Percentiles rank a stretch among this genome's conserved stretches.
These are phyloP conservation scores for Carapus acus DNA, from an alignment of 2,797 vertebrate species.

Conservation along the genomic window DNA sequence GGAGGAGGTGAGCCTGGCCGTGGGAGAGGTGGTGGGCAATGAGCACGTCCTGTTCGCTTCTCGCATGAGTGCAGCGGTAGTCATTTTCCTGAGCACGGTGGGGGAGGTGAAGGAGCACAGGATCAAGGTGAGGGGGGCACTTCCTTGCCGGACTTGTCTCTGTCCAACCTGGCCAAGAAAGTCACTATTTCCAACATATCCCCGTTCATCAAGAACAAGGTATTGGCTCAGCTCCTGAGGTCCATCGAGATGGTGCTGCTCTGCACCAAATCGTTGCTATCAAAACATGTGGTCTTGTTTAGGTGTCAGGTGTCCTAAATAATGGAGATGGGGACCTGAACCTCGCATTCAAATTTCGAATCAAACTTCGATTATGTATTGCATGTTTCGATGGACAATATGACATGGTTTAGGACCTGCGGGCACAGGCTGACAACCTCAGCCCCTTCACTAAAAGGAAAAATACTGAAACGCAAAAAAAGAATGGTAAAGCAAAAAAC, in stretches of 20 bases:
- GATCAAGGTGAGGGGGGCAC: neutral
- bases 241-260: neutral
- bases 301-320: neutral
- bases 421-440: too few relatives aligned
- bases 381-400: too few relatives aligned
- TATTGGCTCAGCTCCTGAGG: neutral
- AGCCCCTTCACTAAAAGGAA: too few relatives aligned
- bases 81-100: neutral
- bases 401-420: too few relatives aligned
- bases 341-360: neutral
- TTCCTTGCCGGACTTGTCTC: neutral
- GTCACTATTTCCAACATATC: neutral
- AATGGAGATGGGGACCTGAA: neutral
- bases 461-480: too few relatives aligned
- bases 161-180: neutral
- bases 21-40: neutral
- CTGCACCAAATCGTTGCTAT: neutral
- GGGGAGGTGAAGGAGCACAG: neutral
- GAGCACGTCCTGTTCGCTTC: neutral
- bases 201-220: neutral
- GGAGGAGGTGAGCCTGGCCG: neutral
- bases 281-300: neutral
- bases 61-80: neutral
- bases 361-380: neutral
- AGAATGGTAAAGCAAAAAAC: too few relatives aligned